These are phyloP conservation scores for Cochlearius cochlearius DNA, from an alignment of 2,113 vertebrate genomes.

Conservation along the genomic window DNA sequence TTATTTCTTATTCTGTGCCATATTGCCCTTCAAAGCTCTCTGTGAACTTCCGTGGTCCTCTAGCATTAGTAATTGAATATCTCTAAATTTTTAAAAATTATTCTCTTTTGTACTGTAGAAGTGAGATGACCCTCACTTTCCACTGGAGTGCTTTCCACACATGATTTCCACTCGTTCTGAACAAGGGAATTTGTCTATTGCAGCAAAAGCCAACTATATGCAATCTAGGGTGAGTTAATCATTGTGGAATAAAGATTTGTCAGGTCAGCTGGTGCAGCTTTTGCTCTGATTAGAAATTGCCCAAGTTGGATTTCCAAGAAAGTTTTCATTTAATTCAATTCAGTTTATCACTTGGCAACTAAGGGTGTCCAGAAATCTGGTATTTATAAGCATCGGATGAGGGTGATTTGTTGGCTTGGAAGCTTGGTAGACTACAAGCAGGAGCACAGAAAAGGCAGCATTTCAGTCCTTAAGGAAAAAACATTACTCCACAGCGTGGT, in stretches of 20 bases:
- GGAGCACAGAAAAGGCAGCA: neutral
- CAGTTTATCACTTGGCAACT: neutral
- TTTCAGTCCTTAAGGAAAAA: neutral
- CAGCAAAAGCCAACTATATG: neutral
- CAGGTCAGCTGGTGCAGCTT: neutral
- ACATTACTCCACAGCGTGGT: neutral
- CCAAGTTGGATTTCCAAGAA: neutral
- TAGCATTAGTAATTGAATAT: conserved; percentile 9
- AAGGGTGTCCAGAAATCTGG: neutral
- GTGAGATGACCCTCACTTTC: neutral
- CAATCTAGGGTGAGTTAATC: neutral
- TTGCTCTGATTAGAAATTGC: neutral
- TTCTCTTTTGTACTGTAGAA: neutral
- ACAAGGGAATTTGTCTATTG: neutral
- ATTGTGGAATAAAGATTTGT: neutral
- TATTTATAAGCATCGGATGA: neutral
- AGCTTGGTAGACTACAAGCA: neutral
- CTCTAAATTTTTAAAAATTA: conserved; percentile 4
- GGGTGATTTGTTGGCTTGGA: neutral
- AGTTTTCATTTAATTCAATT: neutral
- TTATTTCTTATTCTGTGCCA: neutral
- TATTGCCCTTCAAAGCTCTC: neutral
- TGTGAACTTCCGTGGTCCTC: neutral
- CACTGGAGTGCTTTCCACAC: neutral
- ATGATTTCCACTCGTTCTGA: neutral